Percentiles rank a stretch among this genome's conserved stretches.
These are phyloP conservation scores for Thyatira batis DNA, from an alignment of 2,888 invertebrate species.

Conservation along the genomic window DNA sequence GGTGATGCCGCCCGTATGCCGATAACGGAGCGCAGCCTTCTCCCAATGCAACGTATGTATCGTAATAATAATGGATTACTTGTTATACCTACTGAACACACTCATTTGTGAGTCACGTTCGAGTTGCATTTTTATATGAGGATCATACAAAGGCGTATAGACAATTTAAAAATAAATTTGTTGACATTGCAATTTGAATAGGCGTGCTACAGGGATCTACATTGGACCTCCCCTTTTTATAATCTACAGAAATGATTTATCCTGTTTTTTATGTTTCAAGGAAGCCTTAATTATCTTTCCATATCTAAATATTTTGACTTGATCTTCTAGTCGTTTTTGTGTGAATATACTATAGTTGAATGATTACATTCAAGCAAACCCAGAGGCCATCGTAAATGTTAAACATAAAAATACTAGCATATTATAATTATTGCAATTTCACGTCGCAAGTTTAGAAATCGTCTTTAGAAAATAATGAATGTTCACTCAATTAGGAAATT, in stretches of 20 bases:
- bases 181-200: not conserved
- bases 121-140: not conserved
- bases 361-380: too few species aligned
- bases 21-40: slow-evolving; percentile 67
- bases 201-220: not conserved
- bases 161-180: not conserved
- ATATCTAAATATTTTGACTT: too few species aligned
- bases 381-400: too few species aligned
- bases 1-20: slow-evolving; percentile 60
- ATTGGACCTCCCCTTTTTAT: not conserved
- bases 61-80: slow-evolving; percentile 22
- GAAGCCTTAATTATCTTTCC: too few species aligned
- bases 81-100: not conserved
- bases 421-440: not conserved
- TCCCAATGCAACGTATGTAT: slow-evolving; percentile 29
- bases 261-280: too few species aligned
- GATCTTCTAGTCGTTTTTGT: too few species aligned
- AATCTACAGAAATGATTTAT: not conserved
- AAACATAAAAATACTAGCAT: not conserved
- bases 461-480: not conserved
- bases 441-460: not conserved
- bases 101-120: not conserved
- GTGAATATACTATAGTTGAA: too few species aligned
- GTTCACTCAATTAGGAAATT: not conserved
- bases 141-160: not conserved